phyloP scores from a whole-genome alignment of 2,113 vertebrate genomes.

The Neogobius melanostomus region DNA sequence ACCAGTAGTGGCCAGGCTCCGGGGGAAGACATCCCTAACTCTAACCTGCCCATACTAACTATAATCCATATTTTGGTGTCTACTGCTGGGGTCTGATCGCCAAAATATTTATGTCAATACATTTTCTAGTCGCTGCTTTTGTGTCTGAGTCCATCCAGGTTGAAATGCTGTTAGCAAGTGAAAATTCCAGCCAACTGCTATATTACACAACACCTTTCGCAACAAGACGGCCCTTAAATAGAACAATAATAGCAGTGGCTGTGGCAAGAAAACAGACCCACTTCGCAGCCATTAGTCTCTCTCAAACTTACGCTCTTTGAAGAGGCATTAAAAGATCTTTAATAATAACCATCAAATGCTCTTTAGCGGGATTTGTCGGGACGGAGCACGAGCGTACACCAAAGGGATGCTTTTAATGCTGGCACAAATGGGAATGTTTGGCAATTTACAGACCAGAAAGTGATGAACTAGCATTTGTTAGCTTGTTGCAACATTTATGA shows the following conservation, averaged over 20 bases:
- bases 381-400: slow-evolving; percentile 54
- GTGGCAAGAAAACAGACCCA: slow-evolving; percentile 28
- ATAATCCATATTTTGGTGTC: too few relatives aligned
- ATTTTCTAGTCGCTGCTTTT: neutral
- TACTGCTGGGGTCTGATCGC: too few relatives aligned
- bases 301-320: slow-evolving; percentile 42
- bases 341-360: slow-evolving; percentile 68
- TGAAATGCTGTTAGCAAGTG: slow-evolving; percentile 8
- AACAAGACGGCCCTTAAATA: slow-evolving; percentile 24
- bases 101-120: too few relatives aligned
- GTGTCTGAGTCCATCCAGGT: slow-evolving; percentile 5
- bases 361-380: slow-evolving; percentile 54
- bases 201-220: slow-evolving; percentile 25
- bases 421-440: slow-evolving; percentile 70
- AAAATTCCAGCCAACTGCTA: slow-evolving; percentile 20
- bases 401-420: slow-evolving; percentile 69
- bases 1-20: too few relatives aligned
- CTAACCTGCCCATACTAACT: too few relatives aligned
- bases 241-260: slow-evolving; percentile 27
- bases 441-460: slow-evolving; percentile 76
- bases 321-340: slow-evolving; percentile 43
- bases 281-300: slow-evolving; percentile 39
- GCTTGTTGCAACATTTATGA: slow-evolving; percentile 77
- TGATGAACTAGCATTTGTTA: slow-evolving; percentile 79
- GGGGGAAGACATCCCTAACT: too few relatives aligned